Base-by-base conservation (phyloP, 2,113 vertebrate genomes). In the Osmerus eperlanus region DNA sequence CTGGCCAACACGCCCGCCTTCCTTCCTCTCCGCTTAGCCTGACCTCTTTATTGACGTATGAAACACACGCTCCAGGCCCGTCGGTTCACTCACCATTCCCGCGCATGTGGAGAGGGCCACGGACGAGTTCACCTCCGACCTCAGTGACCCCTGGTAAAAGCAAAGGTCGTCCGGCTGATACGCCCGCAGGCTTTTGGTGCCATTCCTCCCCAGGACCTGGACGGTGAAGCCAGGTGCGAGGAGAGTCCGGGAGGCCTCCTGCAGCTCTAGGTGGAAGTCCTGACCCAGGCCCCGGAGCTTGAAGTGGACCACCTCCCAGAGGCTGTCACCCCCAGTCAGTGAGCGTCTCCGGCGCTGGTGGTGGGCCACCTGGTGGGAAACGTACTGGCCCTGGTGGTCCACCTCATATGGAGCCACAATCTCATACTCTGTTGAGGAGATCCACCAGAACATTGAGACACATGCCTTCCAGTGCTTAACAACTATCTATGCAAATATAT, bases 51-150 rank as follows among this genome's bases (percentile, higher is more conserved):
- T 64, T 47, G 23, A 60, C 18, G 41, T 36, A 19, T 28, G 14
- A 36, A 29, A 13, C 53, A 8, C 16, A 28, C n/a, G 41, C 55
- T 64, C 21, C 19, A 18, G 21, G 18, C 60, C 62, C 58, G 21
- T 56, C 55, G 23, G 59, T 11, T 19, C 54, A 92, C 95, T 96
- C 91, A 96, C 95, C 95, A 96, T 89, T 58, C 95, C 95, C 69
- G 75, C 82, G 82, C 95, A 96, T 74, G 94, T 96, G 3, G 95
- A 94, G 72, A 96, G 89, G 19, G 95, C 95, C 87, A 96, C 95
- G 0, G 93, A 91, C 52, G 95, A 94, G 72, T 94, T 94, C 77
- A 88, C 86, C 82, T 86, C 90, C 52, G 91, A 91, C 74, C 91
- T 88, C 76, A 95, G 76, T 29, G 87, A 92, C 72, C 95, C 95